Evolutionary conservation across 2,888 invertebrate species (phyloP), one percentile per base, ranked within the genome.

Genomic region (Physocephala rufipes): DNA sequence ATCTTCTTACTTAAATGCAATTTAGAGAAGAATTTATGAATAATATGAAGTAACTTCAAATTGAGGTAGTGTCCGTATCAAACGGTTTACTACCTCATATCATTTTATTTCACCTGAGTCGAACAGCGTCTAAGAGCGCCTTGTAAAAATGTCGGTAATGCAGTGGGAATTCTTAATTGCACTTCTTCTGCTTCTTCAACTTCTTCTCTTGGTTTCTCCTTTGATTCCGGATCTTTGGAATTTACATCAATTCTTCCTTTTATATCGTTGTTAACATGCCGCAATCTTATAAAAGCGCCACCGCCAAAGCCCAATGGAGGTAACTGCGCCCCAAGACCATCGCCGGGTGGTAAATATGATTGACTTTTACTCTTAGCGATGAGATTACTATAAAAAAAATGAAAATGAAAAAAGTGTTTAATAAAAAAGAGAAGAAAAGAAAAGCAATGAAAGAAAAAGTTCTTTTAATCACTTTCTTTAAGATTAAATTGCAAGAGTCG

Each of bases 301-400:
- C 77, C 79, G 72, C 77, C 77, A 75, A 78, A 80, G 70, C 83
- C 73, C 75, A 85, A 83, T 73, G 84, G 83, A 77, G 84, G 76
- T 77, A 83, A 82, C 49, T 15, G 83, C 75, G 82, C 82, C 74
- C 82, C 84, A 36, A 83, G 68, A 16, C 61, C 78, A 71, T 79
- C 51, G 28, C 74, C 77, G 72, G 81, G 79, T 70, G 79, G 78
- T 58, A 82, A 77, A 73, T 81, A 79, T 76, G 86, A 85, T 77
- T 85, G 82, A 81, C 86, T 86, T 80, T 86, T 86, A 79, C 86
- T 86, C 82, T 86, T 86, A 65, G 85, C 82, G 77, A 86, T 82
- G 75, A 81, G 80, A 78, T 79, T 85, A 74, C 85, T 84, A 81
- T 65, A 80, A 79, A 63, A n/a, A 74, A 43, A n/a, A n/a, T n/a